Percentiles rank a stretch among this genome's conserved stretches.
Evolutionary conservation across 2,113 vertebrate genomes (phyloP).

Genomic region (Pterocles burchelli): DNA sequence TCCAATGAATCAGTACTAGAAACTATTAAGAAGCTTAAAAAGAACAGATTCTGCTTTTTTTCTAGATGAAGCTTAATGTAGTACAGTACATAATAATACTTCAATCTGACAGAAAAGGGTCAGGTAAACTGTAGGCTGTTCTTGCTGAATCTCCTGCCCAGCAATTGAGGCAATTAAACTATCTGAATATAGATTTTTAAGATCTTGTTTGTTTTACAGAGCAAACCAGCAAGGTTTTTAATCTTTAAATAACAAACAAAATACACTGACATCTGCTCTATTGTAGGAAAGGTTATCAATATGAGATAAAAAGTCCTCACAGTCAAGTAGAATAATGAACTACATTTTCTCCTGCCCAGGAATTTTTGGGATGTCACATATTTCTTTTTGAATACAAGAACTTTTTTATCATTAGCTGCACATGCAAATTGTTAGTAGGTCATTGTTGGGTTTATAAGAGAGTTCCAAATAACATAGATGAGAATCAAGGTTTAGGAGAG

Average conservation of each 20-base stretch:
- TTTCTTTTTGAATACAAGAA: neutral
- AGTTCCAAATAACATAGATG: neutral
- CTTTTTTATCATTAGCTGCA: neutral
- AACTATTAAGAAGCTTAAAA: slow-evolving; percentile 59
- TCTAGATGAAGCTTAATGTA: slow-evolving; percentile 44
- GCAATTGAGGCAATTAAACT: neutral
- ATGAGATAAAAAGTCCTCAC: neutral
- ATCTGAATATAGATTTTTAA: neutral
- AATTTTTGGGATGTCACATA: neutral
- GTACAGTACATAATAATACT: slow-evolving; percentile 18
- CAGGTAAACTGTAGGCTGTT: neutral
- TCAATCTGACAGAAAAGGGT: slow-evolving; percentile 38
- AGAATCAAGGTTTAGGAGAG: neutral
- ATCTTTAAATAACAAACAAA: neutral
- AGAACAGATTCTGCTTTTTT: slow-evolving; percentile 61
- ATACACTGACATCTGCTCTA: neutral
- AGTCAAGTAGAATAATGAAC: neutral
- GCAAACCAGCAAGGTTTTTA: neutral
- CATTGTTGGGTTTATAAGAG: neutral
- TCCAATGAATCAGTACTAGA: slow-evolving; percentile 35
- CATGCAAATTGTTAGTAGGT: neutral
- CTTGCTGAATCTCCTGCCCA: neutral
- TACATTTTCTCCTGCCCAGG: rapidly evolving
- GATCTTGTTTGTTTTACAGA: neutral
- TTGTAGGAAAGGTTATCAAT: neutral